phyloP scores from a whole-genome alignment of 2,888 invertebrate genomes.

The Trachelus tabidus region DNA sequence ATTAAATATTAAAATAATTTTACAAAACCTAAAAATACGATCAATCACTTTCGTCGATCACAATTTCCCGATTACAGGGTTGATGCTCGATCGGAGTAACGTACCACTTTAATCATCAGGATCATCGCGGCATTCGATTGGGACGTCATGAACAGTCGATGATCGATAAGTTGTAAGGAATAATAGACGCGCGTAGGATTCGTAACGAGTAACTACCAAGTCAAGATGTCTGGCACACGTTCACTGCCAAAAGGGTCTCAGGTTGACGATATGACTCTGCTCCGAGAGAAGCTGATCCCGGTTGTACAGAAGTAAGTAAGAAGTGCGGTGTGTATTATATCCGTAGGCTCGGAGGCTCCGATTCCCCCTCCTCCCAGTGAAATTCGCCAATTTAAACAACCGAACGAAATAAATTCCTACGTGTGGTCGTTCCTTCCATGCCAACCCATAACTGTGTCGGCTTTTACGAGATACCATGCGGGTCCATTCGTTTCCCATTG shows the following conservation, averaged over 20 bases:
- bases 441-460: conserved; percentile 15
- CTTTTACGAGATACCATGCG: conserved; percentile 20
- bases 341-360: neutral
- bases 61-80: neutral
- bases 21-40: neutral
- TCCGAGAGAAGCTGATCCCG: neutral
- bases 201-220: neutral
- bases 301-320: neutral
- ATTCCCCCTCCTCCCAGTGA: conserved; percentile 19
- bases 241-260: neutral
- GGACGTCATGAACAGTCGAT: neutral
- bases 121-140: neutral
- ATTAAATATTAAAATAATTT: neutral
- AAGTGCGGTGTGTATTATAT: neutral
- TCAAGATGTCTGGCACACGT: neutral
- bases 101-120: neutral
- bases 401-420: conserved; percentile 25
- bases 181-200: neutral
- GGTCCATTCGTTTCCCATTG: conserved; percentile 17
- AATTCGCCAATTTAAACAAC: conserved; percentile 21
- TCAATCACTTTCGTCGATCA: neutral
- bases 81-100: neutral
- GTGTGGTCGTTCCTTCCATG: conserved; percentile 7
- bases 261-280: neutral
- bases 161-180: neutral